Evolutionary conservation across 1,140 invertebrate species (phyloP).

Genomic region (Ericerus pela): DNA sequence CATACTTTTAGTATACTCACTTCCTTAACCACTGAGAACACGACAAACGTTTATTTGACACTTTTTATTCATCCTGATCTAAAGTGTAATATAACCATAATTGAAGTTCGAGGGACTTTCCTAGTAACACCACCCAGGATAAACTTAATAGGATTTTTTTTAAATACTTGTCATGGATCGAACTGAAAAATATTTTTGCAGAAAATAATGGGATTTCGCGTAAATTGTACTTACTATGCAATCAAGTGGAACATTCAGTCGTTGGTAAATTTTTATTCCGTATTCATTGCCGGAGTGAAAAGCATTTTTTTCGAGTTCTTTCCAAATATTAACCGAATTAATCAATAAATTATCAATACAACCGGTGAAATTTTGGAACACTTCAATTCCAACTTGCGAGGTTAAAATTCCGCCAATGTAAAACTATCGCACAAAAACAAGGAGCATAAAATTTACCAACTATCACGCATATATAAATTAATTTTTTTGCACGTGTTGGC

Average conservation of each 20-base stretch:
- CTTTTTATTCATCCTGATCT: no score
- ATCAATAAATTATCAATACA: conserved; percentile 91
- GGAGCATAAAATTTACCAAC: neutral
- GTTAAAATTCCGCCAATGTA: conserved; percentile 79
- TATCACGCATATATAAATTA: no score
- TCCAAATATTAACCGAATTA: conserved; percentile 78
- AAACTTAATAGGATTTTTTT: no score
- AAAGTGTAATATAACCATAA: no score
- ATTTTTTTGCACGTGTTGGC: no score
- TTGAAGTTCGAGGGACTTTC: no score
- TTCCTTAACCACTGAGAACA: no score
- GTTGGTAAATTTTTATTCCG: conserved; percentile 39
- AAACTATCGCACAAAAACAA: conserved; percentile 42
- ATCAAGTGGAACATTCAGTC: conserved; percentile 50
- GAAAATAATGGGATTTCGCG: neutral
- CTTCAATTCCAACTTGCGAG: conserved; percentile 64
- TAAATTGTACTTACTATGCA: conserved; percentile 49
- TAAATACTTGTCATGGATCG: neutral
- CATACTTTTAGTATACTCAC: no score
- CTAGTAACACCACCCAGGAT: no score
- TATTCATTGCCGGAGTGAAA: conserved; percentile 50
- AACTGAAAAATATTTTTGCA: neutral
- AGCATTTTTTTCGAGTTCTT: conserved; percentile 56
- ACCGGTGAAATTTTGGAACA: conserved; percentile 83
- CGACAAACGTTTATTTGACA: no score